Conservation (phyloP, 2,888 invertebrate genomes). For the Metopia argyrocephala region DNA sequence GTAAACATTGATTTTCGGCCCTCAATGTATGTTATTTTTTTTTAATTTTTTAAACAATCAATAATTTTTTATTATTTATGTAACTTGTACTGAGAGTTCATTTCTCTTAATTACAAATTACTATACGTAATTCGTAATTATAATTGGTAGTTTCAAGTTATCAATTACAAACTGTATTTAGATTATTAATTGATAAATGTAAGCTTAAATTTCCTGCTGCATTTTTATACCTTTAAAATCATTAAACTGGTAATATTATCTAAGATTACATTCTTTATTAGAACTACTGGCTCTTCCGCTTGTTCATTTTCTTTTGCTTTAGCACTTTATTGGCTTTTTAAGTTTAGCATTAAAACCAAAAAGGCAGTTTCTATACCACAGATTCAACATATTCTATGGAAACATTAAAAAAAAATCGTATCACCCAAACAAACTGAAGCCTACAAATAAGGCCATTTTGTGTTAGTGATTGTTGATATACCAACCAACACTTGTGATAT, state of each 20-base stretch:
- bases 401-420: neutral
- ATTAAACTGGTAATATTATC: neutral
- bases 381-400: conserved; percentile 17
- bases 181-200: too few relatives aligned
- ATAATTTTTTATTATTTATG: too few relatives aligned
- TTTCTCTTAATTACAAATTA: too few relatives aligned
- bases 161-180: too few relatives aligned
- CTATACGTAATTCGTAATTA: too few relatives aligned
- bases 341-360: conserved; percentile 1
- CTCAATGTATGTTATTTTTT: too few relatives aligned
- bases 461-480: neutral
- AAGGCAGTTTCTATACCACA: neutral
- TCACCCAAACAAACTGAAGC: neutral
- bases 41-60: too few relatives aligned
- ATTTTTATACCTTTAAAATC: too few relatives aligned
- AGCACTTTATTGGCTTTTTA: conserved; percentile 46
- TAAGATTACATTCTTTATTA: neutral
- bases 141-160: too few relatives aligned
- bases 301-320: neutral
- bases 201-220: too few relatives aligned
- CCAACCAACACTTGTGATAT: conserved; percentile 19
- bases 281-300: neutral
- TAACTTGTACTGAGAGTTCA: too few relatives aligned
- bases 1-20: too few relatives aligned
- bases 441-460: neutral